Evolutionary conservation across 2,113 vertebrate species (phyloP).

Genomic region (Tychaedon coryphoeus): DNA sequence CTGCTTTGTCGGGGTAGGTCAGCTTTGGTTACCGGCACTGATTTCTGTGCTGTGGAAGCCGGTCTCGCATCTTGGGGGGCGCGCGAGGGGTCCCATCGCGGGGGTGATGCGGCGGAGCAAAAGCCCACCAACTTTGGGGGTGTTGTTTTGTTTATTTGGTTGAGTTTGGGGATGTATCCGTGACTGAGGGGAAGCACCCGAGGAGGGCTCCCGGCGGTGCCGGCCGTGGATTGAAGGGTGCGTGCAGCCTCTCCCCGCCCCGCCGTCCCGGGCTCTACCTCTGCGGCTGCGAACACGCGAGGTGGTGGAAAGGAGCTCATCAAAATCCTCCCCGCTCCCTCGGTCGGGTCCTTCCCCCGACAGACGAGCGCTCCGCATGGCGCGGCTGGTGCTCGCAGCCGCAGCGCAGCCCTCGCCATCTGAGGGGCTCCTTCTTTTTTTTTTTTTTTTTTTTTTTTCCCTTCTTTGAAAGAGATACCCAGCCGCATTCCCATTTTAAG

Average conservation of each 20-base stretch:
- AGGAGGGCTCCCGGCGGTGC: not conserved
- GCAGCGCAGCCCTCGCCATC: not conserved
- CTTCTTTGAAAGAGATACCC: slow-evolving; percentile 59
- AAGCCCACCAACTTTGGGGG: not conserved
- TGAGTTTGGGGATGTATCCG: not conserved
- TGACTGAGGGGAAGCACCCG: not conserved
- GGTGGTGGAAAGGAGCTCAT: not conserved
- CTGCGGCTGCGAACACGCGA: not conserved
- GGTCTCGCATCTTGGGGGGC: not conserved
- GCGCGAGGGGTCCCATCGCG: not conserved
- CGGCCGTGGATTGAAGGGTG: not conserved
- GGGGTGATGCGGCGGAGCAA: not conserved
- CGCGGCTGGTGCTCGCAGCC: not conserved
- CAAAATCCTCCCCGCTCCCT: not conserved
- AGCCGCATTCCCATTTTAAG: slow-evolving; percentile 63
- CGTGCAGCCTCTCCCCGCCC: not conserved
- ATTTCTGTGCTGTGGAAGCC: not conserved
- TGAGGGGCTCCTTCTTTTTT: not conserved
- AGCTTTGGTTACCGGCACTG: not conserved
- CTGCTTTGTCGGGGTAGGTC: not conserved
- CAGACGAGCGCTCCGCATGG: not conserved
- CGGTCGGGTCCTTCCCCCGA: not conserved
- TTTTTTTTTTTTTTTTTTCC: not conserved
- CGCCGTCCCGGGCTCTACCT: not conserved
- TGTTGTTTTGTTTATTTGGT: not conserved